Conservation (phyloP, 1,140 invertebrate species). For the Danaus plexippus region DNA sequence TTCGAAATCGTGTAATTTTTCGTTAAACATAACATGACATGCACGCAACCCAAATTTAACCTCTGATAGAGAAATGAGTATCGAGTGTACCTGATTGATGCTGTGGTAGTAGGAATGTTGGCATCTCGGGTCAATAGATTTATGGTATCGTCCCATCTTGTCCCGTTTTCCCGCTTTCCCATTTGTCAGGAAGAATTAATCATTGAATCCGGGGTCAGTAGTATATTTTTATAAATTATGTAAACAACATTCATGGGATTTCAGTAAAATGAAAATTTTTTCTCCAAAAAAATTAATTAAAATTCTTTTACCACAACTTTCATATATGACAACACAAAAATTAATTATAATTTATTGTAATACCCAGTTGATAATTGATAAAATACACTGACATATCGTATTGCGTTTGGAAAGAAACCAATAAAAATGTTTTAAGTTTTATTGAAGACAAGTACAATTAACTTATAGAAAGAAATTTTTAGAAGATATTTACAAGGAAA, state of each 20-base stretch:
- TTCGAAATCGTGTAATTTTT: too few species aligned
- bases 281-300: too few species aligned
- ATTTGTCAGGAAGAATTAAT: slow-evolving; percentile 6
- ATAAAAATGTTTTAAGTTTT: slow-evolving; percentile 34
- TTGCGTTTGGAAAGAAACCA: slow-evolving; percentile 6
- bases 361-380: too few species aligned
- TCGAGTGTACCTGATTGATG: slow-evolving; percentile 15
- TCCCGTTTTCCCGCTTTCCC: too few species aligned
- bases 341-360: too few species aligned
- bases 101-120: slow-evolving; percentile 7
- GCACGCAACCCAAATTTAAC: slow-evolving; percentile 9
- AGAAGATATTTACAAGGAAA: slow-evolving; percentile 65
- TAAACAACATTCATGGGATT: too few species aligned
- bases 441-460: slow-evolving; percentile 65
- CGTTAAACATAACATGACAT: slow-evolving; percentile 2
- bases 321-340: too few species aligned
- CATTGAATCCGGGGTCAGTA: too few species aligned
- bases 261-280: too few species aligned
- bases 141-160: slow-evolving; percentile 5
- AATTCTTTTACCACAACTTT: too few species aligned
- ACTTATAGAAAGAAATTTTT: slow-evolving; percentile 61
- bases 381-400: too few species aligned
- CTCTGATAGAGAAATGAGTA: slow-evolving; percentile 6
- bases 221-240: too few species aligned
- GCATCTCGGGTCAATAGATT: slow-evolving; percentile 15